phyloP scores from a whole-genome alignment of 2,888 invertebrate species.

The Cryptocephalus primarius region DNA sequence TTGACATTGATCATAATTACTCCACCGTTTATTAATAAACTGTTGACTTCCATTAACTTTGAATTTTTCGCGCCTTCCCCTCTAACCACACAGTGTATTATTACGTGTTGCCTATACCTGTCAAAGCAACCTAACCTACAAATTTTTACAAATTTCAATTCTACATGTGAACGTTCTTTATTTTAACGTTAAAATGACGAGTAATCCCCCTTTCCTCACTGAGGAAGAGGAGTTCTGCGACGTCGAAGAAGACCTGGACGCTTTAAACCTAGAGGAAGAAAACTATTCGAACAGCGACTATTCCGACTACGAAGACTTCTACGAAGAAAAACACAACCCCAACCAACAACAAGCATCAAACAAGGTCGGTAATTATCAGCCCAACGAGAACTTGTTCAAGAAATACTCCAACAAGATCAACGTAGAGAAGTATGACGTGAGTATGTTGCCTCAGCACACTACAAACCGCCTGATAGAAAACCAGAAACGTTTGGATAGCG shows the following conservation, averaged over 20 bases:
- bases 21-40: no score
- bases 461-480: constrained; percentile 61
- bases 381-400: constrained; percentile 67
- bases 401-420: constrained; percentile 74
- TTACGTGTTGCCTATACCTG: no score
- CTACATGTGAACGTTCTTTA: no score
- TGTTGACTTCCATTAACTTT: no score
- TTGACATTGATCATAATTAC: no score
- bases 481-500: constrained; percentile 56
- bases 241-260: constrained; percentile 13
- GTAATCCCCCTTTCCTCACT: constrained; percentile 1
- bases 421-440: constrained; percentile 68
- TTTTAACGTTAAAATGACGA: no score
- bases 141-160: no score
- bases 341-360: constrained; percentile 26
- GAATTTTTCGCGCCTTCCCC: no score
- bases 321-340: constrained; percentile 13
- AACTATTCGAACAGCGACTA: constrained; percentile 9
- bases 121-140: no score
- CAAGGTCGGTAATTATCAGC: constrained; percentile 48
- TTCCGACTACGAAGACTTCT: constrained; percentile 12
- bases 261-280: constrained; percentile 7
- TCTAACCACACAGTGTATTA: no score
- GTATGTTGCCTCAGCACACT: constrained; percentile 51
- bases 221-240: constrained; percentile 40